Evolutionary conservation across 2,888 invertebrate species (phyloP), one percentile per base, ranked within the genome.

Genomic region (Silvanus unidentatus): DNA sequence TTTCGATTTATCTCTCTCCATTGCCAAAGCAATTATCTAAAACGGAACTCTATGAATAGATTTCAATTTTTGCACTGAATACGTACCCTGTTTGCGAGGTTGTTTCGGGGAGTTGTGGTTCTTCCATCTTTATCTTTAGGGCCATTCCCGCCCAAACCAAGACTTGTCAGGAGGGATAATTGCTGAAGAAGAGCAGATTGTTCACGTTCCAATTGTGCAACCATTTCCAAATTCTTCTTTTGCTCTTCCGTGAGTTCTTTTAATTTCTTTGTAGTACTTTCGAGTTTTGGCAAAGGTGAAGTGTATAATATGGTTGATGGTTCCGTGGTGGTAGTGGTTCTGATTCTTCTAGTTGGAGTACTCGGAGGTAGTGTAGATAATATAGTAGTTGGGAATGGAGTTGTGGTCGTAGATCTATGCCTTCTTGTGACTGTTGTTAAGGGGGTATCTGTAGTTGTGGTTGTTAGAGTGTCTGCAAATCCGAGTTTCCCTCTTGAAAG

Each of bases 111-210:
- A 15, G 37, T 37, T 9, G 37, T 37, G 15, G 37, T 10, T 37
- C 15, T 37, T 6, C 12, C 16, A 16, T 37, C 12, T 9, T 37
- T 37, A 37, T 16, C n/a, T 6, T 37, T 37, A n/a, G n/a, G n/a
- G n/a, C n/a, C n/a, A 12, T 15, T 37, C 8, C 37, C 37, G 2
- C 37, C 37, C 15, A 16, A 15, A 22, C 22, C 22, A 22, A 22
- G 22, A 52, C 58, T 65, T 14, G 68, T 68, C 36, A 70, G 58
- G 44, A 70, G 65, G 8, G 69, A 63, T n/a, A 72, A 49, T 48
- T 72, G 72, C 51, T 68, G 58, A 37, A 72, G 54, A 49, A 72
- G 58, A 8, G 65, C 65, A 2, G 66, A 63, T 50, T 72, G 72
- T 52, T 72, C 68, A 47, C 59, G 61, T 50, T 72, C 72, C 37